Evolutionary conservation across 30 jellyfish, hydroid and myxozoan genomes (phyloP).

Genomic region (Hydra vulgaris): DNA sequence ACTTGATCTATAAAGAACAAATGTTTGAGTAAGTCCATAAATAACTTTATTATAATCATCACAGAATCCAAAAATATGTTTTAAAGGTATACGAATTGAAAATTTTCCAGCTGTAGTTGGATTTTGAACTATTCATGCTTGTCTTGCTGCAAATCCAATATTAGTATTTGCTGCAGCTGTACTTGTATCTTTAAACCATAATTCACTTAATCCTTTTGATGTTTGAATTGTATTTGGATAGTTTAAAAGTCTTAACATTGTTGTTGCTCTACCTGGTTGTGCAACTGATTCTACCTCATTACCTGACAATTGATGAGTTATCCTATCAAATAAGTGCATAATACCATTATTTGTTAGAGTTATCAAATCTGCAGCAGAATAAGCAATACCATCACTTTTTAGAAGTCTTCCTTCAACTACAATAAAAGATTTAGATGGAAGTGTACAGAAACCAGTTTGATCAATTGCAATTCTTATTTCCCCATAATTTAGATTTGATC

Average conservation of each 20-base stretch:
- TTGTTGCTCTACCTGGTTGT: not conserved
- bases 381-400: slow-evolving; percentile 7
- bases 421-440: not conserved
- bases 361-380: not conserved
- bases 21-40: not conserved
- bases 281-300: not conserved
- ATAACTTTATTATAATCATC: not conserved
- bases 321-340: not conserved
- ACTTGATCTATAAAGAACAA: not conserved
- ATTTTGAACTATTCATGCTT: not conserved
- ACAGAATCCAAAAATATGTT: slow-evolving; percentile 5
- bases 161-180: slow-evolving; percentile 1
- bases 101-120: not conserved
- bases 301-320: not conserved
- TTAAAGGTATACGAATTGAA: too few species aligned
- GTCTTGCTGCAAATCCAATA: slow-evolving; percentile 12
- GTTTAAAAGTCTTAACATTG: not conserved
- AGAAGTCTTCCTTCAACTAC: not conserved
- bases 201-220: not conserved
- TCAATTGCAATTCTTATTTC: slow-evolving; percentile 5
- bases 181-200: slow-evolving; percentile 1
- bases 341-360: slow-evolving; percentile 4
- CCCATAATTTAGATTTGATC: too few species aligned
- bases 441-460: not conserved
- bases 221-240: not conserved